Evolutionary conservation across 2,113 vertebrate species (phyloP), one percentile per base, ranked within the genome.

Genomic region (Platichthys flesus): DNA sequence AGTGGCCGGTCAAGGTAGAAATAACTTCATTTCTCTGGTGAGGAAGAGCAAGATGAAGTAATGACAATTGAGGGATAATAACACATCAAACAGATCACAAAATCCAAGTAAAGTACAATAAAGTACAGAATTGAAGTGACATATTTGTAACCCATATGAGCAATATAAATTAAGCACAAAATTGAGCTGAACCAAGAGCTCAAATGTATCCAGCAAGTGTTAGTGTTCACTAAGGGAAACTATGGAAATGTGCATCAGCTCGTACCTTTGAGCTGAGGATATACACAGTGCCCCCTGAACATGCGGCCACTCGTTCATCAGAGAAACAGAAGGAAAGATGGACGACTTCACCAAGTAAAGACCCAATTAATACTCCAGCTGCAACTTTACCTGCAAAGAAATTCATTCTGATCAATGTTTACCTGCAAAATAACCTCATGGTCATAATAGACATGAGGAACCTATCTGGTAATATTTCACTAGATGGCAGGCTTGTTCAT

Each of bases 221-320:
- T 7, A 3, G 52, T 56, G 18, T 55, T 51, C 49, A 51, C 16
- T 51, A 2, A 16, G 5, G 10, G 3, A 49, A 49, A 24, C 16
- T 64, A 24, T 35, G 9, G 49, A 57, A 73, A 45, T 15, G 4
- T 47, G 1, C 45, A 51, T 51, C 24, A 57, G 56, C 2, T 52
- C 14, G 82, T 83, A 97, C 97, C 95, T 96, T 89, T 35, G 91
- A 58, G 79, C 85, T 95, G 83, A 97, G 85, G 47, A 96, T 1
- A 74, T 93, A 86, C 24, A 95, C 85, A 49, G 28, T 88, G 61
- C 80, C 87, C 77, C 93, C 94, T 4, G 92, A 90, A 85, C 97
- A 96, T 4, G 89, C 93, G 1, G 95, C 94, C 37, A 96, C 86
- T 62, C 81, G 88, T 4, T 88, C 78, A 59, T 96, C 95, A 40